phyloP scores from a whole-genome alignment of 2,797 vertebrate species.

The Aselliscus stoliczkanus region DNA sequence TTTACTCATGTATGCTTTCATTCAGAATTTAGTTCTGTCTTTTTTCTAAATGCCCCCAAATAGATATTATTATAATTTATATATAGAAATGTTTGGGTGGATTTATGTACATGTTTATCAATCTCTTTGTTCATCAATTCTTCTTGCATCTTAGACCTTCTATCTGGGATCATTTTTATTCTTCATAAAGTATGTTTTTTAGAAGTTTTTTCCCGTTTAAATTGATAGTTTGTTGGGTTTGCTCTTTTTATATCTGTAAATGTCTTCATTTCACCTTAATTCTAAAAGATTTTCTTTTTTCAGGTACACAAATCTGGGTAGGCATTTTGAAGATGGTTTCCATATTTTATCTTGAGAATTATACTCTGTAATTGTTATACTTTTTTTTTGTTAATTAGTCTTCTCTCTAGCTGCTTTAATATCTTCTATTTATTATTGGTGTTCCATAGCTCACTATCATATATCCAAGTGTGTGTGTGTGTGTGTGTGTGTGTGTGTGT shows the following conservation, averaged over 20 bases:
- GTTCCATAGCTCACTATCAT: neutral
- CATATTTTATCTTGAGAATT: conserved; percentile 5
- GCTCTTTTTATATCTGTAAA: neutral
- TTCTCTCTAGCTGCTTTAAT: neutral
- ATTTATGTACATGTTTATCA: neutral
- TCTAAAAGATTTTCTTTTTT: conserved; percentile 2
- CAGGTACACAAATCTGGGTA: neutral
- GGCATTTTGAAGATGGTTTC: neutral
- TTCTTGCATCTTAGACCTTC: neutral
- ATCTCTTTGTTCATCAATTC: neutral
- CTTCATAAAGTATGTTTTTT: neutral
- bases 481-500: neutral
- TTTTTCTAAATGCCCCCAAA: neutral
- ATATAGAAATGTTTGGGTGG: neutral
- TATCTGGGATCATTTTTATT: neutral
- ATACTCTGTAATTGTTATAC: neutral
- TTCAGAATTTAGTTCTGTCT: neutral
- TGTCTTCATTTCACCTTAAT: neutral
- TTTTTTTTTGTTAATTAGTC: neutral
- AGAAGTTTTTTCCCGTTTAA: neutral
- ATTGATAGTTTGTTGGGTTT: neutral
- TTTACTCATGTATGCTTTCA: neutral
- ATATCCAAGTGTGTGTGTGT: neutral
- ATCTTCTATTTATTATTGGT: neutral
- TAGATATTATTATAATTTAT: neutral